Evolutionary conservation across 2,888 invertebrate species (phyloP).

Genomic region (Cylindroiulus punctatus): DNA sequence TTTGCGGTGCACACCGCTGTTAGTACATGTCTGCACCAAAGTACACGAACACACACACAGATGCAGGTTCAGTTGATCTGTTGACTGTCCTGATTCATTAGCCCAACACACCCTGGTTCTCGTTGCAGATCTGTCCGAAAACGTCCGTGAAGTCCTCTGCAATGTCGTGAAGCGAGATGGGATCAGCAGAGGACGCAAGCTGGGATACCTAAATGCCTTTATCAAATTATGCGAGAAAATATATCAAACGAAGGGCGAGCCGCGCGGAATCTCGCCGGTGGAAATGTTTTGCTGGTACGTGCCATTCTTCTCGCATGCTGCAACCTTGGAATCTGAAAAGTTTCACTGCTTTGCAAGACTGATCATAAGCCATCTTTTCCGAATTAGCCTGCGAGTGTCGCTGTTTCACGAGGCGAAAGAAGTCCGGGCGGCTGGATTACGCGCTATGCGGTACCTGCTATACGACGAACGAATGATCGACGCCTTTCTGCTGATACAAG

Average conservation of each 20-base stretch:
- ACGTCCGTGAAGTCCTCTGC: slow-evolving; percentile 72
- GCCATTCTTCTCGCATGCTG: no score
- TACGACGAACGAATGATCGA: slow-evolving; percentile 81
- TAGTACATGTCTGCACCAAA: no score
- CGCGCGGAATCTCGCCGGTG: slow-evolving; percentile 77
- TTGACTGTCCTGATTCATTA: no score
- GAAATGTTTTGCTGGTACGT: slow-evolving; percentile 82
- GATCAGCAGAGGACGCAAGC: slow-evolving; percentile 79
- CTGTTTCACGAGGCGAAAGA: slow-evolving; percentile 88
- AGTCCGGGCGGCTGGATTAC: slow-evolving; percentile 86
- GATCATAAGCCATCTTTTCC: background rate
- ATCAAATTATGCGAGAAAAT: slow-evolving; percentile 79
- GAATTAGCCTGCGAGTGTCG: slow-evolving; percentile 81
- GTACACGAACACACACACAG: no score
- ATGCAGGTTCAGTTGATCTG: no score
- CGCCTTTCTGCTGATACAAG: slow-evolving; percentile 80
- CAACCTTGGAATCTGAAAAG: no score
- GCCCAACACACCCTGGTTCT: no score
- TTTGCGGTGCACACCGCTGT: no score
- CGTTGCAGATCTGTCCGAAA: slow-evolving; percentile 68
- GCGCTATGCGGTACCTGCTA: slow-evolving; percentile 86
- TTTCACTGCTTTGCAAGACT: no score
- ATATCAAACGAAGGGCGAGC: slow-evolving; percentile 70
- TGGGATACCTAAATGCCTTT: slow-evolving; percentile 88
- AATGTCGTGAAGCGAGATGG: slow-evolving; percentile 73